A percentile compares a stretch with the other conserved stretches of the same genome.
These are phyloP conservation scores for Clostera curtula DNA, from an alignment of 2,888 invertebrate species.

Conservation along the genomic window DNA sequence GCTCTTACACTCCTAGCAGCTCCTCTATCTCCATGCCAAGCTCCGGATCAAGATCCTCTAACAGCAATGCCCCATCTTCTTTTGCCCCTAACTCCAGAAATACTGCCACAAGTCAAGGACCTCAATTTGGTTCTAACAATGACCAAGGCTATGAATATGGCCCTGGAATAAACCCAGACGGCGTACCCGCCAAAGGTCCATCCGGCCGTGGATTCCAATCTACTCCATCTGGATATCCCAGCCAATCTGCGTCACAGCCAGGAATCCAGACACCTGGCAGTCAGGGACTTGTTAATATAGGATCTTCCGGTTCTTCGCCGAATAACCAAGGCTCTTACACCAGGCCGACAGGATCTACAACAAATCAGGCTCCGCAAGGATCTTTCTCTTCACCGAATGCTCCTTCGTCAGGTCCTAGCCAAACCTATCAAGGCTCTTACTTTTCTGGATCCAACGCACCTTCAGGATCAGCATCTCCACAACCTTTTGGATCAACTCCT, in stretches of 20 bases:
- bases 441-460: background rate
- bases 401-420: background rate
- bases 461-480: background rate
- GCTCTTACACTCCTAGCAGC: constrained; percentile 8
- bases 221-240: background rate
- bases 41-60: too few species aligned
- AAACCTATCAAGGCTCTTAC: constrained; percentile 1
- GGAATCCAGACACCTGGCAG: too few species aligned
- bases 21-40: background rate
- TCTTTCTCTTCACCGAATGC: background rate
- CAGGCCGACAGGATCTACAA: constrained; percentile 2
- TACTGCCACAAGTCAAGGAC: too few species aligned
- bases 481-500: constrained; percentile 5
- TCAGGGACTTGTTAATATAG: too few species aligned
- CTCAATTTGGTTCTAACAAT: too few species aligned
- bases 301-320: too few species aligned
- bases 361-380: background rate
- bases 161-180: background rate
- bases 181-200: background rate
- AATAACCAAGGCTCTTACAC: too few species aligned
- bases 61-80: too few species aligned
- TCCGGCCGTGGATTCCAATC: background rate
- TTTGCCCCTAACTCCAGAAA: too few species aligned
- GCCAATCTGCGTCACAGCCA: too few species aligned
- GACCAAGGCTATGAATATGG: constrained; percentile 1